Evolutionary conservation across 1,140 invertebrate genomes (phyloP), one percentile per base, ranked within the genome.

Genomic region (Sinella curviseta): DNA sequence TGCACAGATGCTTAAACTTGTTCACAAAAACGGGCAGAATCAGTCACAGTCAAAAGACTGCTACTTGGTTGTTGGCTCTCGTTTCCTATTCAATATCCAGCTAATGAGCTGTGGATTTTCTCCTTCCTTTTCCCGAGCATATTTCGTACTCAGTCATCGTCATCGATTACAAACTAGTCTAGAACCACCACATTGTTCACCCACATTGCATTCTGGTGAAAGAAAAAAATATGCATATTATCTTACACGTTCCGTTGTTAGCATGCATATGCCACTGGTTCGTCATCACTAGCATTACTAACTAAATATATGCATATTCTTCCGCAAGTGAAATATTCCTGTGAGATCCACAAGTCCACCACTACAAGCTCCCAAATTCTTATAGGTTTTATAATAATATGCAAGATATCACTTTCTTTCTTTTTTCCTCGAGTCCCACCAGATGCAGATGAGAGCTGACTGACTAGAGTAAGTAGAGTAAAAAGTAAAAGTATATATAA

Each of bases 291-390:
- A 48, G 39, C 39, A 17, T n/a, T 48, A 48, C 39, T 8, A 8
- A 48, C 39, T 8, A 48, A 8, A 48, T 48, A 60, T 60, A 60
- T 60, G 55, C 55, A 60, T n/a, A n/a, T n/a, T n/a, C n/a, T n/a
- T n/a, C n/a, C n/a, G n/a, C n/a, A n/a, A n/a, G n/a, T n/a, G n/a
- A 60, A 70, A 70, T 70, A 70, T 70, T 70, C 65, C 31, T 24
- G 24, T n/a, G 12, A 14, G 57, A 60, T 16, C 57, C 14, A 26
- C 24, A 26, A 60, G 24, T 60, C 8, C 57, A n/a, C n/a, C n/a
- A n/a, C n/a, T n/a, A n/a, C n/a, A n/a, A n/a, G n/a, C n/a, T 48
- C 39, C 39, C 20, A 48, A 48, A 26, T 30, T 33, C 65, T 33
- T 70, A 31, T 70, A n/a, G 3, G 12, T 60, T 14, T 12, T 3